These are phyloP conservation scores for Spisula solida DNA, from an alignment of 2,888 invertebrate genomes.

Conservation along the genomic window DNA sequence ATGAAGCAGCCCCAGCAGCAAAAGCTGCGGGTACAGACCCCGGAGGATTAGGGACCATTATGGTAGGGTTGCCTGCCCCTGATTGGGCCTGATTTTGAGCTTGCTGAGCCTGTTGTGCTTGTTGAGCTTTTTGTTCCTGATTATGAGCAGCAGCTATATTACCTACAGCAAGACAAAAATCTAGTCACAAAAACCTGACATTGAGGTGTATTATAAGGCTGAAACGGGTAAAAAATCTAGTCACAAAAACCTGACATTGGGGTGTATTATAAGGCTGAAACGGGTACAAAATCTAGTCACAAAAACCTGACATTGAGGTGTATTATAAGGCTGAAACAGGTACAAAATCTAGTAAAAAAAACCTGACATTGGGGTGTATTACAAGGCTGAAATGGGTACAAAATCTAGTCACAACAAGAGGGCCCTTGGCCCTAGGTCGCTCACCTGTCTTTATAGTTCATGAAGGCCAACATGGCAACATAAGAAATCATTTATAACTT, in stretches of 20 bases:
- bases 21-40: constrained; percentile 61
- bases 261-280: too few relatives aligned
- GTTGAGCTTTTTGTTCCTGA: constrained; percentile 28
- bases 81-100: constrained; percentile 56
- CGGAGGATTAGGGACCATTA: constrained; percentile 60
- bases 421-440: too few relatives aligned
- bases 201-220: constrained; percentile 21
- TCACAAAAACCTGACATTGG: too few relatives aligned
- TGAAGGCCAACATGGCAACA: too few relatives aligned
- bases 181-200: constrained; percentile 29
- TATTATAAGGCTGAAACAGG: constrained; percentile 42
- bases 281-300: constrained; percentile 2
- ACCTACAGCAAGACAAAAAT: constrained; percentile 62
- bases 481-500: too few relatives aligned
- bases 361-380: too few relatives aligned
- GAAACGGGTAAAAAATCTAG: constrained; percentile 45
- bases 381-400: too few relatives aligned
- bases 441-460: too few relatives aligned
- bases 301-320: constrained; percentile 6
- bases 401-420: too few relatives aligned
- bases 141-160: constrained; percentile 67
- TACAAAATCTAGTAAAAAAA: too few relatives aligned
- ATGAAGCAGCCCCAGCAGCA: constrained; percentile 66
- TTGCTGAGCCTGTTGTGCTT: constrained; percentile 49
- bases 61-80: constrained; percentile 68